Conservation (phyloP, 2,797 vertebrate genomes). For the Nannoperca australis region DNA sequence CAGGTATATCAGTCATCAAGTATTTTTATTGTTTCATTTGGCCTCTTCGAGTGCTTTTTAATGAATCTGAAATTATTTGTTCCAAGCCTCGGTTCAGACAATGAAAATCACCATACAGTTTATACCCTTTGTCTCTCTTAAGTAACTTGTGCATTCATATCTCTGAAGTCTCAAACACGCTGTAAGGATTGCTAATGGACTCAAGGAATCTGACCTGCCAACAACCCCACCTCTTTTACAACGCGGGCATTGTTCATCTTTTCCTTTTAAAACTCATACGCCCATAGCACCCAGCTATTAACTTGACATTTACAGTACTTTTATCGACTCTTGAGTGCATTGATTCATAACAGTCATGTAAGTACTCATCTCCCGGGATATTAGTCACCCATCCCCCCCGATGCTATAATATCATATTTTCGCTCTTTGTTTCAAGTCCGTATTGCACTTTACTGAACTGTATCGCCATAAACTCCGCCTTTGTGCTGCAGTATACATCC, state of each 20-base stretch:
- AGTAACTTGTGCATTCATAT: constrained; percentile 46
- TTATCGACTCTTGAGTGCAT: constrained; percentile 79
- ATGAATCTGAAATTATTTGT: constrained; percentile 8
- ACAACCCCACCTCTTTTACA: constrained; percentile 78
- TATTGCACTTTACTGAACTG: too few relatives aligned
- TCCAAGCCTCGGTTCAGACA: constrained; percentile 8
- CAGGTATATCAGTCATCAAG: constrained; percentile 8
- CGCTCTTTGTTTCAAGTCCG: constrained; percentile 66
- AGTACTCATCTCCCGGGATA: constrained; percentile 69
- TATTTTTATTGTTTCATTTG: constrained; percentile 16
- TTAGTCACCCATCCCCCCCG: constrained; percentile 67
- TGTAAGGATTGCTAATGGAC: constrained; percentile 68
- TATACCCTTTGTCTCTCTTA: constrained; percentile 17
- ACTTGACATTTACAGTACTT: constrained; percentile 81
- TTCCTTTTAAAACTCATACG: constrained; percentile 77
- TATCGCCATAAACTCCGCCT: constrained; percentile 70
- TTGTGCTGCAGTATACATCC: constrained; percentile 68
- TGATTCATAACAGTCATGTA: constrained; percentile 83
- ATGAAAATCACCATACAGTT: constrained; percentile 18
- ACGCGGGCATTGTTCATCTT: constrained; percentile 78
- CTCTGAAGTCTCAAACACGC: constrained; percentile 36
- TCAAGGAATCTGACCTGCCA: constrained; percentile 73
- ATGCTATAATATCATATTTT: constrained; percentile 80
- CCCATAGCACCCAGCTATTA: constrained; percentile 70
- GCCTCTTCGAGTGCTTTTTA: neutral